Evolutionary conservation across 2,113 vertebrate genomes (phyloP).

Genomic region (Myotis yumanensis): DNA sequence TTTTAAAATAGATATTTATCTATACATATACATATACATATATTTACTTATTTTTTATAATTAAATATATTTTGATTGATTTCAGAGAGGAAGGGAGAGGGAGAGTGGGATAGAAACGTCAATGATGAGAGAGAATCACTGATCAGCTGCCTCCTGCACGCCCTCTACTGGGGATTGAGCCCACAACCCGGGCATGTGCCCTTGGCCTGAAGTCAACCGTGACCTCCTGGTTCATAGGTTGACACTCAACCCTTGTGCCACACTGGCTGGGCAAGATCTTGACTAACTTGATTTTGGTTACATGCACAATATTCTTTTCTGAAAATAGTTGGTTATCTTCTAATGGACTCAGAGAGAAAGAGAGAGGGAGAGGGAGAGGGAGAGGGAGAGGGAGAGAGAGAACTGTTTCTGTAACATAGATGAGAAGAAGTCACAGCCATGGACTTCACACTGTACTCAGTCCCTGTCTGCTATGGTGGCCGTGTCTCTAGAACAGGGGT

Average conservation of each 20-base stretch:
- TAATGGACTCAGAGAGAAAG: background rate
- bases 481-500: background rate
- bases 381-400: background rate
- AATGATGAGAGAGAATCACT: no score
- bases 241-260: no score
- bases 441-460: background rate
- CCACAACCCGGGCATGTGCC: no score
- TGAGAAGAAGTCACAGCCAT: background rate
- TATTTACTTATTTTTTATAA: no score
- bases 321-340: slow-evolving; percentile 13
- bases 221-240: no score
- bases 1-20: background rate
- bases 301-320: slow-evolving; percentile 4
- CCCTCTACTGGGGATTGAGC: no score
- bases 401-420: background rate
- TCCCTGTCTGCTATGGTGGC: background rate
- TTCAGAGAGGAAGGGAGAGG: no score
- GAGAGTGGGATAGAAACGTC: no score
- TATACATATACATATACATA: no score
- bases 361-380: background rate
- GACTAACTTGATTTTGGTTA: slow-evolving; percentile 17
- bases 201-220: no score
- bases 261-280: background rate
- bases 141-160: no score
- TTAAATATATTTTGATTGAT: no score